phyloP scores from a whole-genome alignment of 2,113 vertebrate species.

The Actenoides hombroni region DNA sequence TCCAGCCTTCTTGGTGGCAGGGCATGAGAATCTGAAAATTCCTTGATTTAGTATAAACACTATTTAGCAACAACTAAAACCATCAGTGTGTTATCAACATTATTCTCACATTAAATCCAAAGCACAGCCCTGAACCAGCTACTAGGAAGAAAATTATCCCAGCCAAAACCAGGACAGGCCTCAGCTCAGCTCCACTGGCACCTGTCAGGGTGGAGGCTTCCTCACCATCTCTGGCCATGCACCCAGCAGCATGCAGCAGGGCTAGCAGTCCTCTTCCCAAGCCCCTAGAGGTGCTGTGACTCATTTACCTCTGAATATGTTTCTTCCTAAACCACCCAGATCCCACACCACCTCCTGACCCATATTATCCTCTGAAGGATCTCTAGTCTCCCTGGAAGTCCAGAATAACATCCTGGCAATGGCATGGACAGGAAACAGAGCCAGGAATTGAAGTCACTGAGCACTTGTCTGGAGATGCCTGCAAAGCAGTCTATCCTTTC shows the following conservation, averaged over 20 bases:
- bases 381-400: not conserved
- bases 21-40: not conserved
- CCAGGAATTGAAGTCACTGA: not conserved
- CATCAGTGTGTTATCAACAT: not conserved
- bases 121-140: not conserved
- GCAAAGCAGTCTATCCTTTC: not conserved
- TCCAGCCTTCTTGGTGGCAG: not conserved
- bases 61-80: not conserved
- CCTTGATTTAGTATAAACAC: not conserved
- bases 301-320: not conserved
- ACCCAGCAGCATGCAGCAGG: not conserved
- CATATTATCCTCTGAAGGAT: not conserved
- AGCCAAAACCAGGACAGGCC: not conserved
- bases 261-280: not conserved
- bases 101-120: too few species aligned
- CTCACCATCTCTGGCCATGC: not conserved
- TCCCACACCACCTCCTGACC: not conserved
- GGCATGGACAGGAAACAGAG: not conserved
- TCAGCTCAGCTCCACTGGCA: not conserved
- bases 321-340: not conserved
- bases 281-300: not conserved
- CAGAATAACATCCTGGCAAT: not conserved
- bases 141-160: not conserved
- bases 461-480: not conserved
- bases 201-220: not conserved